Evolutionary conservation across 2,797 vertebrate genomes (phyloP).

Genomic region (Syndactyla subalaris): DNA sequence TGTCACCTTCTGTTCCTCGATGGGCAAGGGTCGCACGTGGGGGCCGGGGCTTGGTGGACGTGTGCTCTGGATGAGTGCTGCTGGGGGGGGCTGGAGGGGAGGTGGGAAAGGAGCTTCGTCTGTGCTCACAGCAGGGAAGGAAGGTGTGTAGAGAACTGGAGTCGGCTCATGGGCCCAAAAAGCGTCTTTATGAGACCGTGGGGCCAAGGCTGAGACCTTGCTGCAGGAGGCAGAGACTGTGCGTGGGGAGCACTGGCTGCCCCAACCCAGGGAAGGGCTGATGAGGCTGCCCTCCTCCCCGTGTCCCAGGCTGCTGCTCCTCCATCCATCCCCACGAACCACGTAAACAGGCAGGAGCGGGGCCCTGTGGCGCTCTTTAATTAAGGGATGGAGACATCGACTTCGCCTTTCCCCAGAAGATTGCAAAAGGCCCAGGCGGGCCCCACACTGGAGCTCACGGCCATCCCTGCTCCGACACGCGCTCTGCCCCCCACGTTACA

Average conservation of each 20-base stretch:
- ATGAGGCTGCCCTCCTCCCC: accelerated
- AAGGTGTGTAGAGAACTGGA: neutral
- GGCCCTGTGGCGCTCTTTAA: conserved; percentile 26
- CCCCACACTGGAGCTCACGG: neutral
- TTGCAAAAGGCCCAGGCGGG: conserved; percentile 64
- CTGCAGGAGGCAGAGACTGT: neutral
- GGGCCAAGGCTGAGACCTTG: neutral
- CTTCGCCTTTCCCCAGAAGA: conserved; percentile 20
- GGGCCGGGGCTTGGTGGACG: accelerated
- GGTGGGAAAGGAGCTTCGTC: neutral
- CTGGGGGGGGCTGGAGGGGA: neutral
- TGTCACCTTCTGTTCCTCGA: conserved; percentile 45
- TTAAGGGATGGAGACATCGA: conserved; percentile 33
- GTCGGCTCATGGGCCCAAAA: accelerated
- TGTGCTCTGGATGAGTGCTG: neutral
- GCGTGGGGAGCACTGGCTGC: accelerated
- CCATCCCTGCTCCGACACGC: conserved; percentile 44
- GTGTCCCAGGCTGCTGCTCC: accelerated
- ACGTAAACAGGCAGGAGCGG: neutral
- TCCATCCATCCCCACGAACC: neutral
- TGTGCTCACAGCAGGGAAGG: accelerated
- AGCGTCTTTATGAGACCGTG: accelerated
- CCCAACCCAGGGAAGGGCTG: neutral
- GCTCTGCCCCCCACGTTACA: conserved; percentile 30
- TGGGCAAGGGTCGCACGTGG: neutral